Base-by-base conservation (phyloP, 2,888 invertebrate species). In the Euzophera pinguis region DNA sequence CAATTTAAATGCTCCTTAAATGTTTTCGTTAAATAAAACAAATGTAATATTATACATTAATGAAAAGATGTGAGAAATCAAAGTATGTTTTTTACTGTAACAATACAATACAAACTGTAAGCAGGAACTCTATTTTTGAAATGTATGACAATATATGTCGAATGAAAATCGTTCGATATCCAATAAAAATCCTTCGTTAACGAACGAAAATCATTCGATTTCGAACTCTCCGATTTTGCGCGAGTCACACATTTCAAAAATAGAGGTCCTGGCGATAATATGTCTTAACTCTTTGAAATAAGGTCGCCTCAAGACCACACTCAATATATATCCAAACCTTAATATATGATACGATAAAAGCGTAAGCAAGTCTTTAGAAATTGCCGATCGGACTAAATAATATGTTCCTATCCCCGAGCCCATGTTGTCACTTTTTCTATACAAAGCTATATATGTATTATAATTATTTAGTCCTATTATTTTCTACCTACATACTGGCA, bases 381-480 rank as follows among this genome's bases (percentile, higher is more conserved):
- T 14, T 16, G 13, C 38, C 27, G 22, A 48, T 48, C 37, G 27
- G 48, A 48, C 27, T 27, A 48, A 27, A 48, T 29, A 48, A 38
- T 38, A 48, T 27, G 22, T 22, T 22, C 22, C 22, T 3, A 22
- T 22, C 22, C 5, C 5, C 22, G 5, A 22, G 5, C 22, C 22
- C 3, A 2, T 22, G 22, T 22, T 22, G 22, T 22, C n/a, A 35
- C 10, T 35, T 35, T 35, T n/a, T 2, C 10, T 35, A 35, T n/a
- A n/a, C 35, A n/a, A n/a, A n/a, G n/a, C 35, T 35, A n/a, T 22
- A 22, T 10, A 32, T 32, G 3, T 32, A 9, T 3, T 32, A 32
- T 32, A 9, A 29, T 14, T 47, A 47, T 47, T 47, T 47, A 47
- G 45, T 32, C 45, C 34, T 47, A 47, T 17, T n/a, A 1, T 9